These are phyloP conservation scores for Irena cyanogastra DNA, from an alignment of 2,113 vertebrate genomes.

Conservation along the genomic window DNA sequence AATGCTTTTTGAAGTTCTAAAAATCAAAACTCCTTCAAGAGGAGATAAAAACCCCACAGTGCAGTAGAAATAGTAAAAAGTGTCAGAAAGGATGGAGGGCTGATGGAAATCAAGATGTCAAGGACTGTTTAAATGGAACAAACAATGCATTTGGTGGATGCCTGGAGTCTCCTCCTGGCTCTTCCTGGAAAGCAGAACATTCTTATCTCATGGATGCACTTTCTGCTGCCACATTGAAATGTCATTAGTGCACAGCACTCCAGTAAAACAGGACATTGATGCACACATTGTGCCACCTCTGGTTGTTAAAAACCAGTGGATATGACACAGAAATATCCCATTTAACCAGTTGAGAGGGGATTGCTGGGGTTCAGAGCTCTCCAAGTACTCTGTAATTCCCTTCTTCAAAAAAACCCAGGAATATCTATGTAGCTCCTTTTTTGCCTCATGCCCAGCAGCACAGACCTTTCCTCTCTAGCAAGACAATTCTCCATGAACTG, in stretches of 20 bases:
- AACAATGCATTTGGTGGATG: not conserved
- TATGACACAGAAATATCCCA: accelerated
- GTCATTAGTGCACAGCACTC: not conserved
- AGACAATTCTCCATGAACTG: not conserved
- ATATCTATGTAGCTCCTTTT: not conserved
- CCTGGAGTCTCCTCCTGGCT: not conserved
- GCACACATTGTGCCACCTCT: not conserved
- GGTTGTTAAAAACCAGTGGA: not conserved
- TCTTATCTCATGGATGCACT: not conserved
- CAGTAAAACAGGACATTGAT: not conserved
- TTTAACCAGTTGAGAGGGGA: not conserved
- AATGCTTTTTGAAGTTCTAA: not conserved
- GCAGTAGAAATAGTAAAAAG: not conserved
- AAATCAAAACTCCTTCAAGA: not conserved
- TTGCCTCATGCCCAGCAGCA: not conserved
- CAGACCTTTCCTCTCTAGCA: not conserved
- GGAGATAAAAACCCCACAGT: not conserved
- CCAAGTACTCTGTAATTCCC: not conserved
- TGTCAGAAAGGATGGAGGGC: not conserved
- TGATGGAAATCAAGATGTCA: not conserved
- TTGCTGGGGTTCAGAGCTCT: not conserved
- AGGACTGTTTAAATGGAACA: not conserved
- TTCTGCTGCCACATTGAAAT: not conserved
- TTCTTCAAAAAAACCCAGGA: not conserved
- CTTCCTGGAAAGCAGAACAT: not conserved